Evolutionary conservation across 2,113 vertebrate species (phyloP), one percentile per base, ranked within the genome.

Genomic region (Cephalopterus ornatus): DNA sequence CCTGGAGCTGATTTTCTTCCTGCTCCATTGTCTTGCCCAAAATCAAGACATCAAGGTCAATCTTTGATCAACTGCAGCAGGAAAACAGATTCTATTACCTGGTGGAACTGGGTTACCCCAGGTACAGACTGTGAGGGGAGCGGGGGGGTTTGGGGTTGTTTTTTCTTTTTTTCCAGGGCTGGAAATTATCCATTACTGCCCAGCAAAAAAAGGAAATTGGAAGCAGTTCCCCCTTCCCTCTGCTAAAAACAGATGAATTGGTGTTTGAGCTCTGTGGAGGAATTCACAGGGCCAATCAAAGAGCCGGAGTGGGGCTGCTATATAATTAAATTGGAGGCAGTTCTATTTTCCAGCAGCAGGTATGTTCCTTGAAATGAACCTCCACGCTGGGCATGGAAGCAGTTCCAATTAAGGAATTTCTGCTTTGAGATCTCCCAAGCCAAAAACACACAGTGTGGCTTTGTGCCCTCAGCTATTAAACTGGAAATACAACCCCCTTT

Each of bases 401-500:
- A 58, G 68, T 77, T 88, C 91, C 94, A 93, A 89, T 88, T 93
- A 92, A 92, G 88, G 74, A 73, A 53, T 47, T 58, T 94, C 88
- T 77, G 55, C 92, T 84, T 95, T 89, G 85, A 95, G 85, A 74
- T 93, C 90, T 95, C n/a, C 15, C 85, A 63, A 89, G 71, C 77
- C 85, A 88, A 85, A 52, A 96, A 95, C 83, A 71, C 96, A 59
- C 81, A 88, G 93, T 63, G 96, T 88, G 95, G 95, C 95, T 55
- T 52, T 85, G 70, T 94, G 94, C 96, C 94, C 96, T 63, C 14
- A 35, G 87, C 96, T 96, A 95, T 97, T 97, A 95, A 93, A 73
- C 93, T 97, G 94, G 79, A 97, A 98, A 97, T 59, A 79, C 95
- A 97, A 94, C 87, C 95, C 94, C 89, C 91, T 93, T 88, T 85